Percentiles rank a stretch among this genome's conserved stretches.
These are phyloP conservation scores for Neosilurus hyrtlii DNA, from an alignment of 2,797 vertebrate species.

Conservation along the genomic window DNA sequence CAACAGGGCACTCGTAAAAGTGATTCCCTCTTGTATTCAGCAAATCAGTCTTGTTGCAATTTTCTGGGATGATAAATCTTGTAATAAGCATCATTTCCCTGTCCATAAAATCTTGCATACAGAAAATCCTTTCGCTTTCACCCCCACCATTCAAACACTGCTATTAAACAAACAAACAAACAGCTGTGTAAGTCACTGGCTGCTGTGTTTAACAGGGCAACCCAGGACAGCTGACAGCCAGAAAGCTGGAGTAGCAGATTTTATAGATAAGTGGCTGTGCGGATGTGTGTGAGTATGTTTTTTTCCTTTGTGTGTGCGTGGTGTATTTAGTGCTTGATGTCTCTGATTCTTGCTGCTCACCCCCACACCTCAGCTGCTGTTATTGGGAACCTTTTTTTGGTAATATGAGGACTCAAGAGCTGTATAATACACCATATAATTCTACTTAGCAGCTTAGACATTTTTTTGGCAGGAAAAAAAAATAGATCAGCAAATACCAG, in stretches of 20 bases:
- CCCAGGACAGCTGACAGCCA: constrained; percentile 68
- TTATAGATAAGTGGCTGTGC: constrained; percentile 70
- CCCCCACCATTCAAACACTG: constrained; percentile 38
- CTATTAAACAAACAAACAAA: constrained; percentile 3
- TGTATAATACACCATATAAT: not conserved
- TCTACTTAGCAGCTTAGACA: constrained; percentile 10
- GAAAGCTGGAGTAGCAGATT: constrained; percentile 69
- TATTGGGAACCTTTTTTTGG: constrained; percentile 26
- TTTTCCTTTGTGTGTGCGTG: too few species aligned
- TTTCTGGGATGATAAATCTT: constrained; percentile 48
- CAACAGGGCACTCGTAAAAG: constrained; percentile 51
- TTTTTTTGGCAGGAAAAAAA: constrained; percentile 1
- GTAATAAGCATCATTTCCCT: constrained; percentile 47
- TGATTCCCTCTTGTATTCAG: constrained; percentile 51
- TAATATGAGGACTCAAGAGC: constrained; percentile 16
- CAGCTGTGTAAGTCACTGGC: constrained; percentile 41
- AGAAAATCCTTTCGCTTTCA: constrained; percentile 15
- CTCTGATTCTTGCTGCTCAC: constrained; percentile 1
- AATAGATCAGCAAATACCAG: constrained; percentile 14
- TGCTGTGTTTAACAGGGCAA: constrained; percentile 48
- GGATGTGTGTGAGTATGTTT: too few species aligned
- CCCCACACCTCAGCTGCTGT: constrained; percentile 6
- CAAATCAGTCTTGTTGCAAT: constrained; percentile 33
- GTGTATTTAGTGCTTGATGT: not conserved
- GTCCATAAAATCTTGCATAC: constrained; percentile 30